phyloP scores from a whole-genome alignment of 2,888 invertebrate species.

The Cephus runcator region DNA sequence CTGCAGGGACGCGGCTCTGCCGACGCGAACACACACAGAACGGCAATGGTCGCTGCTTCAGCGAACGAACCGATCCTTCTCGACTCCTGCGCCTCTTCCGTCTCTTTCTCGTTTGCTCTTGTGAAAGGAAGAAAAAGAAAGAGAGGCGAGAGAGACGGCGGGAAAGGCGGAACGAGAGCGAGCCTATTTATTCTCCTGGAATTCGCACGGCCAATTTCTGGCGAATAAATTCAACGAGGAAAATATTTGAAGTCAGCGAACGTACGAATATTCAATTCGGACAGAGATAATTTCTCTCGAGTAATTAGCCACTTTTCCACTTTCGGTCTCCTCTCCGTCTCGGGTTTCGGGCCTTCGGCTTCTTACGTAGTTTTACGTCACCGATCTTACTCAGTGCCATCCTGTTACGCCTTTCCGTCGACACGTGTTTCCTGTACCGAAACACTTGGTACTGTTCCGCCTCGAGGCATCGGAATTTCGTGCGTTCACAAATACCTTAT shows the following conservation, averaged over 20 bases:
- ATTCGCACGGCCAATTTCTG: slow-evolving; percentile 3
- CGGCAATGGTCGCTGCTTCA: background rate
- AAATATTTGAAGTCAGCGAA: background rate
- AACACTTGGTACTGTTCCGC: background rate
- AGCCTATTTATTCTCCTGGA: slow-evolving; percentile 18
- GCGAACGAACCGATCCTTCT: slow-evolving; percentile 11
- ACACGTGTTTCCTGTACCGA: background rate
- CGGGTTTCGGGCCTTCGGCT: background rate
- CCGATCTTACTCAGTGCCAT: background rate
- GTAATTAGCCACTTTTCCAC: background rate
- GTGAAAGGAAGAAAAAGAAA: slow-evolving; percentile 5
- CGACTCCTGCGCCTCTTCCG: background rate
- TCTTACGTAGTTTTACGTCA: background rate
- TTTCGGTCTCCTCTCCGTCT: background rate
- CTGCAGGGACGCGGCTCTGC: background rate
- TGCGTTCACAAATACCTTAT: no score
- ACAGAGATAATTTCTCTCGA: background rate
- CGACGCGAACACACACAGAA: background rate
- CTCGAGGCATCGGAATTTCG: background rate
- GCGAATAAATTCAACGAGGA: background rate
- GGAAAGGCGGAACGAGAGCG: slow-evolving; percentile 6
- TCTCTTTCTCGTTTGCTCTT: slow-evolving; percentile 4
- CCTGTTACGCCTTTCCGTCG: background rate
- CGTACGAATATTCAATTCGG: background rate
- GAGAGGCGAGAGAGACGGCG: slow-evolving; percentile 6